A percentile compares a stretch with the other conserved stretches of the same genome.
phyloP scores from a whole-genome alignment of 1,140 invertebrate genomes.

The Brachionus plicatilis region DNA sequence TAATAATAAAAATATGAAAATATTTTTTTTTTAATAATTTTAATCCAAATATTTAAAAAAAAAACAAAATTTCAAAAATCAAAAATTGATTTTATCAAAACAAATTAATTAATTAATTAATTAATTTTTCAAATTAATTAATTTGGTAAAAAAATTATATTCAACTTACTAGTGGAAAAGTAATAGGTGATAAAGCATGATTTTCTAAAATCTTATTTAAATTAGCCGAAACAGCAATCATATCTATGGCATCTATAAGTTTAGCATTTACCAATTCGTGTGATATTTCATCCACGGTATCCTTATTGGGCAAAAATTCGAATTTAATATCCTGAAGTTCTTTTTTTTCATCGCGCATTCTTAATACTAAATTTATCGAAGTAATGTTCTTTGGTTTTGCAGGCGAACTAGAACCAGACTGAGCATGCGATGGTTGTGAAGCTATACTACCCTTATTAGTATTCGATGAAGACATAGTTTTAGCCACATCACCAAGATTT shows the following conservation, averaged over 20 bases:
- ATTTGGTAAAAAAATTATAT: neutral
- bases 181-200: neutral
- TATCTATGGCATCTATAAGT: constrained; percentile 36
- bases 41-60: no score
- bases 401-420: neutral
- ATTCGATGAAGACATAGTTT: neutral
- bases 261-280: constrained; percentile 37
- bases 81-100: no score
- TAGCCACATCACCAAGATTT: neutral
- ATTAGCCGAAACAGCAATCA: constrained; percentile 17
- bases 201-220: constrained; percentile 28
- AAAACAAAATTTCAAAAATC: no score
- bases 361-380: constrained; percentile 28
- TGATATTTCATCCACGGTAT: constrained; percentile 24
- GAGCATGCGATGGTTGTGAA: neutral
- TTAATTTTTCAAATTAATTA: no score
- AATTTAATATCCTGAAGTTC: constrained; percentile 41
- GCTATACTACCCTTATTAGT: neutral
- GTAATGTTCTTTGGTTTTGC: neutral
- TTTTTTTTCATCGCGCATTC: constrained; percentile 32
- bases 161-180: constrained; percentile 21
- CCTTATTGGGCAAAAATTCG: constrained; percentile 19
- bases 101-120: no score
- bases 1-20: no score
- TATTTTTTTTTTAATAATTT: no score